Conservation (phyloP, 2,113 vertebrate genomes). For the Carassius auratus region DNA sequence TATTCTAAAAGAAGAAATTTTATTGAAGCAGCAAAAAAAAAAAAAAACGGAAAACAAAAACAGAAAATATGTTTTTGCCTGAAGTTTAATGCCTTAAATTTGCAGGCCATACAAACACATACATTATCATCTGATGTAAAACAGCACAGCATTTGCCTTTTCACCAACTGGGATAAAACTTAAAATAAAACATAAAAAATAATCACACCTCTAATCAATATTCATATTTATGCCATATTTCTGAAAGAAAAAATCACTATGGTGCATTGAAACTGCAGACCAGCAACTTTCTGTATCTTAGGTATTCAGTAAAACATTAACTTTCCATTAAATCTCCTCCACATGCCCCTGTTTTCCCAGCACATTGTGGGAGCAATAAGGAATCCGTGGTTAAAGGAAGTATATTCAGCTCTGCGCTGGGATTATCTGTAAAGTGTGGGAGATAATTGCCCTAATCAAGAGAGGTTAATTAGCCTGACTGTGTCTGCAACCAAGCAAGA, state of each 20-base stretch:
- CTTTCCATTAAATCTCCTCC: no score
- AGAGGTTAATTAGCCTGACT: conserved; percentile 78
- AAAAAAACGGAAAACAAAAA: no score
- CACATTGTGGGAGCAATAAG: conserved; percentile 11
- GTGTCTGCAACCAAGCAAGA: conserved; percentile 61
- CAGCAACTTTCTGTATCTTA: not conserved
- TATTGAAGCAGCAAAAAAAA: no score
- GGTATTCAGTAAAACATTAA: not conserved
- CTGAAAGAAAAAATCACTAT: not conserved
- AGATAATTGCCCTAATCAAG: conserved; percentile 82
- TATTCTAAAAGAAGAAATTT: not conserved
- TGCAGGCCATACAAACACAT: not conserved
- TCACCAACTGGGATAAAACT: not conserved
- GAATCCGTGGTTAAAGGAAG: conserved; percentile 35
- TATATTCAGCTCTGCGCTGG: conserved; percentile 58
- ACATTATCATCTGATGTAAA: not conserved
- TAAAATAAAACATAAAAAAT: not conserved
- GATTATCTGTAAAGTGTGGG: conserved; percentile 75
- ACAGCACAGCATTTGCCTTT: not conserved
- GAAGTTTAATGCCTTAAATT: not conserved
- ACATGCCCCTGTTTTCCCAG: not conserved
- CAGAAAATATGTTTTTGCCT: not conserved
- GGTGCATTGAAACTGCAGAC: not conserved
- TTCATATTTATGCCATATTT: not conserved
- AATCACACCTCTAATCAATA: not conserved